Evolutionary conservation across 2,888 invertebrate genomes (phyloP).

Genomic region (Limnephilus marmoratus): DNA sequence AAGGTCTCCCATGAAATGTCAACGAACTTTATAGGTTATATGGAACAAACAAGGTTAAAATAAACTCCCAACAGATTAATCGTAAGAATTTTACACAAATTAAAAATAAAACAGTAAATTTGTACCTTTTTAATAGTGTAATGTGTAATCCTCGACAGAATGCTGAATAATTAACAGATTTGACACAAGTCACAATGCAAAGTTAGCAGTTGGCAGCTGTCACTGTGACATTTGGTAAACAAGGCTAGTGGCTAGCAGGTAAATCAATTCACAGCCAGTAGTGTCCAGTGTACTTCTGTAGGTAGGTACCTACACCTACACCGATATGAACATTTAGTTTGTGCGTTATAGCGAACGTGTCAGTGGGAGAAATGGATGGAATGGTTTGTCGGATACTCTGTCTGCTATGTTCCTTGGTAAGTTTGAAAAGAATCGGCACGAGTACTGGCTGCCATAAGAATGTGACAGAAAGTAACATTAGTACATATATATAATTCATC

Average conservation of each 20-base stretch:
- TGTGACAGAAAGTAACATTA: not conserved
- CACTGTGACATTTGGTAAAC: constrained; percentile 42
- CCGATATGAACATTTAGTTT: not conserved
- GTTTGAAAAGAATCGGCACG: constrained; percentile 37
- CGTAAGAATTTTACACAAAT: too few relatives aligned
- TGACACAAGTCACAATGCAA: constrained; percentile 37
- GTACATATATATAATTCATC: constrained; percentile 42
- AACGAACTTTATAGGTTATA: constrained; percentile 48
- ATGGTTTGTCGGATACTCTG: not conserved
- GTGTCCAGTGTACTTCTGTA: not conserved
- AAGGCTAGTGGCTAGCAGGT: not conserved
- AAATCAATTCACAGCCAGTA: constrained; percentile 29
- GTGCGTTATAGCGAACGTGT: not conserved
- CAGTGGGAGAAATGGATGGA: not conserved
- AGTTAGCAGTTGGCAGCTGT: not conserved
- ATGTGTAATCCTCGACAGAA: too few relatives aligned
- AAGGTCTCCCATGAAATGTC: constrained; percentile 47
- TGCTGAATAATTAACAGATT: not conserved
- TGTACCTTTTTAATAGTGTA: not conserved
- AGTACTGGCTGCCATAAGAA: not conserved
- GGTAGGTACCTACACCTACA: constrained; percentile 29
- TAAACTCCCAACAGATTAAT: not conserved
- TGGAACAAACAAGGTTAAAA: constrained; percentile 42
- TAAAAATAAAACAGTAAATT: not conserved
- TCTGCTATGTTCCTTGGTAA: constrained; percentile 4